Base-by-base conservation (phyloP, 2,888 invertebrate genomes). In the Drosophila niveifrons region DNA sequence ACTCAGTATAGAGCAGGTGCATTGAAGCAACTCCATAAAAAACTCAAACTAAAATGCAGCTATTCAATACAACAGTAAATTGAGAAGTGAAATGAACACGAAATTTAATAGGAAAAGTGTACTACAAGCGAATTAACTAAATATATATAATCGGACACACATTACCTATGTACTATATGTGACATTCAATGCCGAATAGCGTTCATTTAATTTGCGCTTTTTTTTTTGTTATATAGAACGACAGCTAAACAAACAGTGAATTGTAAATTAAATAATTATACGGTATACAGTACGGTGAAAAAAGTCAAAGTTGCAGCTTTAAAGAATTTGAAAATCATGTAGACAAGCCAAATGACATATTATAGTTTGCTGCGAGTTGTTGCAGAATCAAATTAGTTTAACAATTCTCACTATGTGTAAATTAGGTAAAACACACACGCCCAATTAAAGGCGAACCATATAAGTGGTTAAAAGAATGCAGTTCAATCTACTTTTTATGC, bases 391-490 rank as follows among this genome's bases (percentile, higher is more conserved):
- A 51, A 51, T 31, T 13, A 10, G 39, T 23, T 56, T 39, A 17
- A 9, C 28, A n/a, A 36, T 61, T 44, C 6, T 10, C 15, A n/a
- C 9, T 15, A 51, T 23, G 23, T 23, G 6, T 23, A 4, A 23
- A 23, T 23, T 50, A 9, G 1, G 28, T 15, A 9, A 23, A 23
- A 64, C 18, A 43, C 18, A 43, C 63, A 46, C 62, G 29, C 44
- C 63, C 61, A 64, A 72, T 59, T 57, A 43, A n/a, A 31, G n/a
- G 15, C 44, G 28, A 47, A 17, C 34, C 51, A 13, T 66, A 52
- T 55, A 66, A 17, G 66, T 44, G 23, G 53, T 23, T 53, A 17
- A 57, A 66, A 80, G 68, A 85, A 80, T 85, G 78, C 74, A 13
- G 83, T 76, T 61, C 41, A 56, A 47, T 62, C 70, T 15, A 69